Conservation (phyloP, 2,113 vertebrate genomes). For the Hypocryptadius cinnamomeus region DNA sequence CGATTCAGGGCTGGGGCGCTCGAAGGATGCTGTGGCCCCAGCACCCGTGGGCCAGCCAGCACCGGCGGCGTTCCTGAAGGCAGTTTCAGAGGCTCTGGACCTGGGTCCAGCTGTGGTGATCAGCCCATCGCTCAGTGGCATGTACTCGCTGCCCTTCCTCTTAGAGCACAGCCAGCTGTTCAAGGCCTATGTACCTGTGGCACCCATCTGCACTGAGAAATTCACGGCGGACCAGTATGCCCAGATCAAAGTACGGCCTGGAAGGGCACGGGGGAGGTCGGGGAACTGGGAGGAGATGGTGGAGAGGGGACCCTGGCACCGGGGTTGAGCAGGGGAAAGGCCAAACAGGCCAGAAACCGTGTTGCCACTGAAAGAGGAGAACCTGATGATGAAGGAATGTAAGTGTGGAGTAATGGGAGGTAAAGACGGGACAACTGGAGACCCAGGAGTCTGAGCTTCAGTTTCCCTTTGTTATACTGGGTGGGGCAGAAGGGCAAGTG, state of each 20-base stretch:
- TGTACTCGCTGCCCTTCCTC: conserved; percentile 93
- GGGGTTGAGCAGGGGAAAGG: not conserved
- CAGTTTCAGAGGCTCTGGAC: conserved; percentile 75
- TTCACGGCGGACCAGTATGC: conserved; percentile 78
- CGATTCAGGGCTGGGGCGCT: conserved; percentile 80
- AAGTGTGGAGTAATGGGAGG: not conserved
- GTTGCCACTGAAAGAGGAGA: not conserved
- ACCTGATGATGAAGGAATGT: not conserved
- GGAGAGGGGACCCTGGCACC: not conserved
- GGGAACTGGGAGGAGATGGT: not conserved
- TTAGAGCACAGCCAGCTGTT: conserved; percentile 74
- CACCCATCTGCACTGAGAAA: conserved; percentile 94
- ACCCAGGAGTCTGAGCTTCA: not conserved
- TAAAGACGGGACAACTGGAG: not conserved
- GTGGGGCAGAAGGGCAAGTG: not conserved
- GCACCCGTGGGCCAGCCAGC: conserved; percentile 75
- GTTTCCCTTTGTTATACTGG: not conserved
- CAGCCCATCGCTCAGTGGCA: conserved; percentile 94
- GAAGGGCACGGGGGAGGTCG: not conserved
- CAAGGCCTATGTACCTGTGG: conserved; percentile 86
- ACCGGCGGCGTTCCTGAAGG: conserved; percentile 77
- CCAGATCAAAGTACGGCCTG: conserved; percentile 75
- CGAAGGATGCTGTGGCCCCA: conserved; percentile 76
- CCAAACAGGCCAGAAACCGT: not conserved
- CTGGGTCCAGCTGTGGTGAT: conserved; percentile 80